A percentile compares a stretch with the other conserved stretches of the same genome.
Conservation (phyloP, 2,797 vertebrate genomes). For the Poeciliopsis gracilis region DNA sequence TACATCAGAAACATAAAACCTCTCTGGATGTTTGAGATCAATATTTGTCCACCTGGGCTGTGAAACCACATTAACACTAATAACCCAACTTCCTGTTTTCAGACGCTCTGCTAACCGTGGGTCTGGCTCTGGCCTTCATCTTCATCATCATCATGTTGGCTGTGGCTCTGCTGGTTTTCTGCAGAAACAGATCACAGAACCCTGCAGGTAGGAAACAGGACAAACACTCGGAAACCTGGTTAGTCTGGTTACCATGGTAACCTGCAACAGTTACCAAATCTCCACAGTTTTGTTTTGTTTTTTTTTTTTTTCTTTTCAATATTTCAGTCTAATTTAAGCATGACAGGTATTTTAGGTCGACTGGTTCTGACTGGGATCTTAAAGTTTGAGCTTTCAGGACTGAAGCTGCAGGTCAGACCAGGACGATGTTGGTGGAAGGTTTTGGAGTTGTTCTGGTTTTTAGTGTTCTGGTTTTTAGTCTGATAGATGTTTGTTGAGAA, state of each 20-base stretch:
- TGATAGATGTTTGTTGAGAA: not conserved
- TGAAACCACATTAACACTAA: too few relatives aligned
- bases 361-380: not conserved
- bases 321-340: not conserved
- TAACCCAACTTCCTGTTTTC: not conserved
- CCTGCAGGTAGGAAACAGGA: not conserved
- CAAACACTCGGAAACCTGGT: not conserved
- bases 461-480: not conserved
- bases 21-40: not conserved
- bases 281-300: too few relatives aligned
- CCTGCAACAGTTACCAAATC: not conserved
- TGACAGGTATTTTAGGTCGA: not conserved
- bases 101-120: not conserved
- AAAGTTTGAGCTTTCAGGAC: not conserved
- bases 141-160: not conserved
- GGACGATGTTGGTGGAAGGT: too few relatives aligned
- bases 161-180: not conserved
- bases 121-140: conserved; percentile 2
- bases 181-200: not conserved
- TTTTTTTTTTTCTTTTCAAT: not conserved
- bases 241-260: not conserved
- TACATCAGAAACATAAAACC: too few relatives aligned
- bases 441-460: too few relatives aligned
- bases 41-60: not conserved
- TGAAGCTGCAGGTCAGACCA: not conserved